Evolutionary conservation across 2,888 invertebrate genomes (phyloP), one percentile per base, ranked within the genome.

Genomic region (Dorcus parallelipipedus): DNA sequence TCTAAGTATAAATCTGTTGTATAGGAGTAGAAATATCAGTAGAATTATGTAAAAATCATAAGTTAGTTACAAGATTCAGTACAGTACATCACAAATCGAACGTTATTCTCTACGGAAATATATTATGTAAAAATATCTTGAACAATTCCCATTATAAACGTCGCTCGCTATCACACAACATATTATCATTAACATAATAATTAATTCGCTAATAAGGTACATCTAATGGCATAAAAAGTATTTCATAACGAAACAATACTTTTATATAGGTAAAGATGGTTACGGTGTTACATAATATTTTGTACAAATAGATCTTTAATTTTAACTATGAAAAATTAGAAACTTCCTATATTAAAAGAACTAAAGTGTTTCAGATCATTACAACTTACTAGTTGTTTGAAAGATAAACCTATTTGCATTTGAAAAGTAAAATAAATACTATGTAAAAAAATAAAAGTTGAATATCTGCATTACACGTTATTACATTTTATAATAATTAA

Each of bases 1-100:
- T 52, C 26, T 39, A 49, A 23, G 14, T 49, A 38, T 33, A 49
- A 23, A 9, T 38, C 40, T 40, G 48, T 55, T 59, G 52, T 47
- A 49, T 55, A 59, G 59, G 52, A 55, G 58, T 58, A 58, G 49
- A 59, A 54, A 59, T 54, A 59, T 59, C 54, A 55, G 59, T 59
- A 47, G 51, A 45, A 40, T 48, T 52, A 52, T 52, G 53, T 49
- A 52, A 45, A 58, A 58, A 49, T 58, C 52, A 58, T 53, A 48
- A 47, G 26, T 58, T 48, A 45, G 51, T 52, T 58, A 56, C 56
- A 56, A 56, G 52, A 47, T 52, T 56, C 47, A 45, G 45, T 42
- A 33, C 26, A 54, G 53, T 58, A 58, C 58, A 55, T 58, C 58
- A 58, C 58, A 58, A 58, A 45, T 33, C 26, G 26, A 33, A 33